Evolutionary conservation across 2,888 invertebrate species (phyloP).

Genomic region (Syrphus vitripennis): DNA sequence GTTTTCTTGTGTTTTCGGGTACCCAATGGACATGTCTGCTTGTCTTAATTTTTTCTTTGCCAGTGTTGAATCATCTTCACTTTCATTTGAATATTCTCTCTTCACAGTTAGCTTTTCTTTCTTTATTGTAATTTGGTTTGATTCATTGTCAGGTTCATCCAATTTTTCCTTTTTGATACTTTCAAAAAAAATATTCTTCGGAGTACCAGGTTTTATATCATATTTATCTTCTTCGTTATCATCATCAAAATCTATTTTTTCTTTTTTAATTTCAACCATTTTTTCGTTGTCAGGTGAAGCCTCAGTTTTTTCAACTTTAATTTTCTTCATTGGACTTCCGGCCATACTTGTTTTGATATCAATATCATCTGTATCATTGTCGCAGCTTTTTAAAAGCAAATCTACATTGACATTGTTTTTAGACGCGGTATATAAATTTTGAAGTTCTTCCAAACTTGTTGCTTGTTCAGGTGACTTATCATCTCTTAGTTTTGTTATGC

Average conservation of each 20-base stretch:
- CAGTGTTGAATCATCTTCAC: conserved; percentile 16
- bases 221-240: neutral
- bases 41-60: conserved; percentile 30
- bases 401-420: conserved; percentile 81
- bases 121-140: conserved; percentile 19
- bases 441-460: conserved; percentile 89
- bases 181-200: neutral
- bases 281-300: conserved; percentile 3
- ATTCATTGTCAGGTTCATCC: neutral
- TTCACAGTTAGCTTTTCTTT: conserved; percentile 27
- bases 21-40: conserved; percentile 55
- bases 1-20: too few relatives aligned
- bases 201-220: neutral
- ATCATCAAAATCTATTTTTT: neutral
- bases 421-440: conserved; percentile 86
- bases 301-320: conserved; percentile 37
- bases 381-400: conserved; percentile 76
- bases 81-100: conserved; percentile 40
- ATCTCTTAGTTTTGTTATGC: conserved; percentile 90
- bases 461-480: conserved; percentile 94
- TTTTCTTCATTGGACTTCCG: conserved; percentile 53
- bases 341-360: conserved; percentile 56
- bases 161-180: neutral
- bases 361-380: conserved; percentile 47
- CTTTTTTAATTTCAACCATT: neutral